Evolutionary conservation across 2,888 invertebrate genomes (phyloP).

Genomic region (Tipula helvola): DNA sequence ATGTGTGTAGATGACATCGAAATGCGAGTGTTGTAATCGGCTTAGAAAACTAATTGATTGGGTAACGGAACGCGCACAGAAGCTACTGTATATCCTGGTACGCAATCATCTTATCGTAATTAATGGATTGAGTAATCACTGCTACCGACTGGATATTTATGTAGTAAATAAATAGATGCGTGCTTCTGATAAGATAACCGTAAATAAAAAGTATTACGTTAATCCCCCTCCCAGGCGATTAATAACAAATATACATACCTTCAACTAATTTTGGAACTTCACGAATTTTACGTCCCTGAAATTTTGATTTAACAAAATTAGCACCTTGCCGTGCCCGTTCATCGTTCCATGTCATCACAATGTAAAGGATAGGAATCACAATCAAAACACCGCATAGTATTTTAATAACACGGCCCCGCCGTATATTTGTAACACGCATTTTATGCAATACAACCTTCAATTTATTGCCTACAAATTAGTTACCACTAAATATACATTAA

Average conservation of each 20-base stretch:
- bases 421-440: conserved; percentile 50
- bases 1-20: neutral
- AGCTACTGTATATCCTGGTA: neutral
- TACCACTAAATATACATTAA: neutral
- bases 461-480: neutral
- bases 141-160: neutral
- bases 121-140: neutral
- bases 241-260: conserved; percentile 7
- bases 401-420: conserved; percentile 46
- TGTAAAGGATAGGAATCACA: conserved; percentile 46
- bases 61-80: neutral
- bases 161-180: neutral
- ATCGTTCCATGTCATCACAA: conserved; percentile 46
- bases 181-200: neutral
- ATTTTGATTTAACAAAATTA: conserved; percentile 24
- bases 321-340: conserved; percentile 29
- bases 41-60: neutral
- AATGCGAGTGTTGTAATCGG: neutral
- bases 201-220: neutral
- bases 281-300: conserved; percentile 20
- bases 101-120: neutral
- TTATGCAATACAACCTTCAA: conserved; percentile 16
- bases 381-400: conserved; percentile 40
- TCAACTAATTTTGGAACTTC: conserved; percentile 29
- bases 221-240: neutral